Percentiles rank a stretch among this genome's conserved stretches.
Conservation (phyloP, 2,888 invertebrate species). For the Nipponacmea schrenckii region DNA sequence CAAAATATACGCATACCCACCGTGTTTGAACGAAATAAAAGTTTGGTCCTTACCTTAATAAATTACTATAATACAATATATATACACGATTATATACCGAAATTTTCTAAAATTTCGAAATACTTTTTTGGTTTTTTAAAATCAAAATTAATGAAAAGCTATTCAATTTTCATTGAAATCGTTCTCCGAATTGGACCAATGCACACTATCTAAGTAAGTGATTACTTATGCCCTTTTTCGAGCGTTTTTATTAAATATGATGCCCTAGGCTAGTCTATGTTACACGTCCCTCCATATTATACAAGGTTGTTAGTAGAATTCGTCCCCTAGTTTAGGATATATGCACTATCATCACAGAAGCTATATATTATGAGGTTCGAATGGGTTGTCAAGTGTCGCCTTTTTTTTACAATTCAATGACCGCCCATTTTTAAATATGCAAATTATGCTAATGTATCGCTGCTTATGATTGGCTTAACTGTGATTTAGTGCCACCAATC, state of each 20-base stretch:
- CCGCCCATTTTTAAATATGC: not conserved
- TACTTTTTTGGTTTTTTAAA: too few species aligned
- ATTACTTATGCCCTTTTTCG: too few species aligned
- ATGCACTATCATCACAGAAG: slow-evolving; percentile 1
- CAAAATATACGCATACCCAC: too few species aligned
- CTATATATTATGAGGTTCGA: not conserved
- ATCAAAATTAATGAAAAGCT: too few species aligned
- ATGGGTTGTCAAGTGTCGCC: not conserved
- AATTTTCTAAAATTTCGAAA: too few species aligned
- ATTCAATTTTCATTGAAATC: too few species aligned
- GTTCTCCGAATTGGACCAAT: too few species aligned
- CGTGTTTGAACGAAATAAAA: too few species aligned
- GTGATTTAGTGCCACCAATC: slow-evolving; percentile 27
- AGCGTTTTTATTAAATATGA: too few species aligned
- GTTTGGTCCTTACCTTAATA: too few species aligned
- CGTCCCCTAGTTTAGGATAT: not conserved
- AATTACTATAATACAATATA: not conserved
- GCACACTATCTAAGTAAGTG: too few species aligned
- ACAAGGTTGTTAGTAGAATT: not conserved
- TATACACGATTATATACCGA: not conserved
- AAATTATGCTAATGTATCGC: not conserved
- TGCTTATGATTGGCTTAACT: not conserved
- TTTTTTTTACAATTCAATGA: not conserved
- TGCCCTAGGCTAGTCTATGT: too few species aligned
- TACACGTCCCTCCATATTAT: not conserved